Evolutionary conservation across 2,797 vertebrate species (phyloP).

Genomic region (Capromys pilorides): DNA sequence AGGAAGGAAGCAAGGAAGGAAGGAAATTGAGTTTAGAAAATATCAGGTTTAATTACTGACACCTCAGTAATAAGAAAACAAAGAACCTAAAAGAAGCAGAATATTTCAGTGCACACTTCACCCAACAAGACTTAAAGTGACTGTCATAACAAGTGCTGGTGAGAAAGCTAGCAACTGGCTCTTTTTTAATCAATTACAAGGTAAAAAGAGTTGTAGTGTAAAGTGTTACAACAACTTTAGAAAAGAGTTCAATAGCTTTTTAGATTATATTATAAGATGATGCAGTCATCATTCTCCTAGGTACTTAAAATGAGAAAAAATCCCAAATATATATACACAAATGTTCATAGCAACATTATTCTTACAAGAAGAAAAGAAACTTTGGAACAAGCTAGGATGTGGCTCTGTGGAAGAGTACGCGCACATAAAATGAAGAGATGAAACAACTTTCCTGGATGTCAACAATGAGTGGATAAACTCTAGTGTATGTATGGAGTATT

Average conservation of each 20-base stretch:
- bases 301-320: neutral
- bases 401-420: neutral
- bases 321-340: neutral
- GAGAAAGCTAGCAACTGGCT: neutral
- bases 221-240: neutral
- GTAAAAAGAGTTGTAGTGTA: neutral
- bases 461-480: neutral
- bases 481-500: neutral
- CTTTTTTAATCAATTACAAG: neutral
- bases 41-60: too few relatives aligned
- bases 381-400: neutral
- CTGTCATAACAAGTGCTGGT: neutral
- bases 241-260: neutral
- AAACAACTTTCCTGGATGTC: neutral
- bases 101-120: neutral
- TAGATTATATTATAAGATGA: neutral
- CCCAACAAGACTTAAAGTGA: neutral
- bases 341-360: neutral
- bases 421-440: neutral
- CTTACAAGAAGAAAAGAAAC: neutral
- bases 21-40: too few relatives aligned
- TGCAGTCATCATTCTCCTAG: neutral
- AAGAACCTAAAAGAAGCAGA: neutral
- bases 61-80: neutral
- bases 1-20: too few relatives aligned